A percentile compares a stretch with the other conserved stretches of the same genome.
Conservation (phyloP, 2,113 vertebrate species). For the Podarcis raffonei region DNA sequence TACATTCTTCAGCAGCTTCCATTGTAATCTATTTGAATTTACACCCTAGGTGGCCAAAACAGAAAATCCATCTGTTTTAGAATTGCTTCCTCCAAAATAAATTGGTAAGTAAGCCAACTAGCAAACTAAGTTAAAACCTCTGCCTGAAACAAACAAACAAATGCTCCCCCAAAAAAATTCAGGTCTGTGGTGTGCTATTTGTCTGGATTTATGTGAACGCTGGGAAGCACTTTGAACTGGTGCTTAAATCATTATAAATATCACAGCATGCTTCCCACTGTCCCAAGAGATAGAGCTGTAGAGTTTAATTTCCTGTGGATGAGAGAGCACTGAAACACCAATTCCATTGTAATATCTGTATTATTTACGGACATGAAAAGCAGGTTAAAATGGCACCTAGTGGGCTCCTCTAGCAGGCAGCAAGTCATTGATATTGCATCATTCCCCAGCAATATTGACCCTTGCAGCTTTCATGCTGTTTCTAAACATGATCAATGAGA, state of each 20-base stretch:
- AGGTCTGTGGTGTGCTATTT: fast-evolving
- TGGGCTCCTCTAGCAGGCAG: neutral
- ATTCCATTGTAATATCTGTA: neutral
- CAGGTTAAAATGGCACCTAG: neutral
- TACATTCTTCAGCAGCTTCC: neutral
- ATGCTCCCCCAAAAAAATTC: neutral
- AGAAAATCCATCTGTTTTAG: conserved; percentile 1
- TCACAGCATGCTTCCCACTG: neutral
- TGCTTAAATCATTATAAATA: neutral
- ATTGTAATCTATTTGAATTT: conserved; percentile 6
- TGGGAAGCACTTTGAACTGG: neutral
- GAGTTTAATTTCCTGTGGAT: neutral
- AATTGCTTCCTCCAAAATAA: conserved; percentile 5
- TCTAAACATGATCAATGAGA: too few relatives aligned
- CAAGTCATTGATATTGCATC: neutral
- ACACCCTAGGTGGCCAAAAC: conserved; percentile 13
- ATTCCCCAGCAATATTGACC: neutral
- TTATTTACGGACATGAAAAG: neutral
- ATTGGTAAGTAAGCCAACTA: neutral
- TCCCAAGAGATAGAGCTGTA: neutral
- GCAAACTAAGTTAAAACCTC: neutral
- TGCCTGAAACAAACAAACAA: neutral
- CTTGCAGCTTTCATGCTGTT: neutral
- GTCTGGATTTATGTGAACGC: neutral
- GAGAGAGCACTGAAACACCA: neutral